Conservation (phyloP, 2,888 invertebrate genomes). For the Ceraclea dissimilis region DNA sequence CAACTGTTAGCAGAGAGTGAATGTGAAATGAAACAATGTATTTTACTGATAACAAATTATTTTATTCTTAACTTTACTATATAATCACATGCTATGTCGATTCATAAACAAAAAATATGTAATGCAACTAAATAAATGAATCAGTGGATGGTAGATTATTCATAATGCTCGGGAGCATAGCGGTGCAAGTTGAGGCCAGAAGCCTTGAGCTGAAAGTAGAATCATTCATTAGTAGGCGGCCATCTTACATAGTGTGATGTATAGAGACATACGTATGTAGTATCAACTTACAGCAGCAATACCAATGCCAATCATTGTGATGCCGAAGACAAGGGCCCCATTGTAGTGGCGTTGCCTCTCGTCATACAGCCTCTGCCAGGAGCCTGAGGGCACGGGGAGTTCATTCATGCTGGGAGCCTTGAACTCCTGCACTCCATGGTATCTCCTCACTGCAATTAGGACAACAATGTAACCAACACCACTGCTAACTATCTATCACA, state of each 20-base stretch:
- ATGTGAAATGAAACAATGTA: too few relatives aligned
- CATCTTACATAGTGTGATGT: too few relatives aligned
- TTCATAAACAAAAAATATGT: too few relatives aligned
- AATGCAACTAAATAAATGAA: too few relatives aligned
- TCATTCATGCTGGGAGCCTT: conserved; percentile 60
- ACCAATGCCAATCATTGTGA: conserved; percentile 29
- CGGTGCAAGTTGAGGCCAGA: conserved; percentile 58
- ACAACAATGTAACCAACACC: too few relatives aligned
- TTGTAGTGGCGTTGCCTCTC: conserved; percentile 64
- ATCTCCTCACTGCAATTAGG: conserved; percentile 13
- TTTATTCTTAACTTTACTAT: too few relatives aligned
- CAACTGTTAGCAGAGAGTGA: too few relatives aligned
- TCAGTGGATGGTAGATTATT: conserved; percentile 33
- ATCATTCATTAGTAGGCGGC: too few relatives aligned
- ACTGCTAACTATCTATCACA: not conserved
- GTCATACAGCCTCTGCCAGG: conserved; percentile 64
- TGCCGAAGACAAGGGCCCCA: conserved; percentile 52
- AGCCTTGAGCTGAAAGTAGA: conserved; percentile 48
- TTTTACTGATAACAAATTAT: too few relatives aligned
- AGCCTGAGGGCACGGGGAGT: conserved; percentile 67
- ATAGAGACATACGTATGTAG: too few relatives aligned
- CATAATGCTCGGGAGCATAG: conserved; percentile 51
- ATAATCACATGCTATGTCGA: too few relatives aligned
- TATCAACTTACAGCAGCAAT: not conserved
- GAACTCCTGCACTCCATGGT: conserved; percentile 7